A percentile compares a stretch with the other conserved stretches of the same genome.
These are phyloP conservation scores for Homarus gammarus DNA, from an alignment of 2,888 invertebrate species.

Conservation along the genomic window DNA sequence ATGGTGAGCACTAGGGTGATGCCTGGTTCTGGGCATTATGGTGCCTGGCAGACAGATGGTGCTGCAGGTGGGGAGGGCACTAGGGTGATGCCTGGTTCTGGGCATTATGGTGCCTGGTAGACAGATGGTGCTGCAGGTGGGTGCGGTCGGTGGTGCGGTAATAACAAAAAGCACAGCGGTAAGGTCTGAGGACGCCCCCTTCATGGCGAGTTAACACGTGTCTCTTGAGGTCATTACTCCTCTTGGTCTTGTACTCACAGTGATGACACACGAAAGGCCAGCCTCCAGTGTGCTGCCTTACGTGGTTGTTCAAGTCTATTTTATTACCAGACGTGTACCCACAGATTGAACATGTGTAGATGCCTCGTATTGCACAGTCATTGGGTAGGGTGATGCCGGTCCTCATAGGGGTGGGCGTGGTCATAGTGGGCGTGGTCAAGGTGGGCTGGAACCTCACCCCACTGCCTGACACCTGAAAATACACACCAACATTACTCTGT, in stretches of 20 bases:
- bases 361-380: background rate
- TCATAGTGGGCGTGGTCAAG: background rate
- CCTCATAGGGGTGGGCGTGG: background rate
- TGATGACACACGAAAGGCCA: slow-evolving; percentile 16
- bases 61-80: slow-evolving; percentile 18
- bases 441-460: slow-evolving; percentile 20
- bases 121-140: slow-evolving; percentile 19
- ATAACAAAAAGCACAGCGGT: slow-evolving; percentile 27
- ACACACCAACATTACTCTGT: slow-evolving; percentile 44
- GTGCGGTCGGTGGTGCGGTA: slow-evolving; percentile 40
- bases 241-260: slow-evolving; percentile 42
- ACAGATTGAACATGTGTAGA: slow-evolving; percentile 34
- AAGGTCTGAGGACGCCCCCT: slow-evolving; percentile 34
- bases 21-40: background rate
- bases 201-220: slow-evolving; percentile 36
- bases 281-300: slow-evolving; percentile 23
- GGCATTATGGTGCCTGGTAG: background rate
- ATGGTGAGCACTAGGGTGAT: background rate
- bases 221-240: slow-evolving; percentile 47
- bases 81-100: background rate
- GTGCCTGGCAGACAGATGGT: slow-evolving; percentile 1
- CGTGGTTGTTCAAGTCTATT: slow-evolving; percentile 28
- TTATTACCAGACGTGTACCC: slow-evolving; percentile 14
- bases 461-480: slow-evolving; percentile 48
- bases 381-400: background rate